Base-by-base conservation (phyloP, 2,888 invertebrate species). In the Mellilla xanthometata region DNA sequence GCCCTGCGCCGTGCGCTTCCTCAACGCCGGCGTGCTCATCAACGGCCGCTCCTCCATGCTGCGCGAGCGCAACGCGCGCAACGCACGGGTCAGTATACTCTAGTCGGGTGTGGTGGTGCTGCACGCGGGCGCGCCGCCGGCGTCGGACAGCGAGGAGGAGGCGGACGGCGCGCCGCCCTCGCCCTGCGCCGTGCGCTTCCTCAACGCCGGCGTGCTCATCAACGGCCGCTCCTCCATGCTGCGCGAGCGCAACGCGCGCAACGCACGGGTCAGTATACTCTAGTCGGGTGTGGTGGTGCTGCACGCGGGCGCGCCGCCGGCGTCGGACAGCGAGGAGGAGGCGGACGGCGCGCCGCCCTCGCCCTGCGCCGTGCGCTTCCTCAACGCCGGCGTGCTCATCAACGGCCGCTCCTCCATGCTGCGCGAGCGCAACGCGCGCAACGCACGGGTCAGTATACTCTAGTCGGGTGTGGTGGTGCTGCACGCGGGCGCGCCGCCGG, bases 21-120 rank as follows among this genome's bases (percentile, higher is more conserved):
- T 94, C 79, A 96, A 96, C 88, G 96, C 95, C 84, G 96, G 96
- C 86, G 92, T 97, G 76, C 93, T 97, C 83, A 97, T 97, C 89
- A 96, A 96, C 89, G 97, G 97, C 49, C 93, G 93, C 81, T 96
- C 96, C 76, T 96, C 94, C 88, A 92, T 97, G 76, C 93, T 93
- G 62, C 91, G 54, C 34, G 72, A 74, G 54, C 69, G 19, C n/a
- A n/a, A n/a, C 1, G 8, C 5, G 8, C 36, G 84, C 60, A 86
- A 90, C 63, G 90, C 91, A 66, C 93, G 93, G 92, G 94, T 94
- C 73, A 33, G 19, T 3, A 23, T 15, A n/a, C n/a, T n/a, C n/a
- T n/a, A n/a, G n/a, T n/a, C n/a, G n/a, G n/a, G n/a, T n/a, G n/a
- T n/a, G n/a, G n/a, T n/a, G n/a, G n/a, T n/a, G n/a, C n/a, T 76